phyloP scores from a whole-genome alignment of 1,140 invertebrate genomes.

The Drosophila mojavensis region DNA sequence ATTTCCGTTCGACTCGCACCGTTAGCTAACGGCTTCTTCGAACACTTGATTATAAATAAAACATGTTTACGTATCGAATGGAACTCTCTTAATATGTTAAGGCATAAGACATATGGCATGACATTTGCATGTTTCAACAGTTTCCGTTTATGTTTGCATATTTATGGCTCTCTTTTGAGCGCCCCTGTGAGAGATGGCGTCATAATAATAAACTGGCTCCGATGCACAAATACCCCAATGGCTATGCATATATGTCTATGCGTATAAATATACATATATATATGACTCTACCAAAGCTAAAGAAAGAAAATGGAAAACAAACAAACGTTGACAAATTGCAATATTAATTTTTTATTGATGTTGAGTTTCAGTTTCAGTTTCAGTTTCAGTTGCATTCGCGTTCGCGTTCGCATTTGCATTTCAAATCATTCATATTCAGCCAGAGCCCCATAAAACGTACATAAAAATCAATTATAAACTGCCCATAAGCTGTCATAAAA shows the following conservation, averaged over 20 bases:
- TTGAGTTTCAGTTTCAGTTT: conserved; percentile 13
- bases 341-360: conserved; percentile 28
- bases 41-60: too few species aligned
- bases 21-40: too few species aligned
- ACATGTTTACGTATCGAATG: too few species aligned
- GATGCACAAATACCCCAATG: conserved; percentile 2
- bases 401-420: conserved; percentile 25
- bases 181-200: conserved; percentile 25
- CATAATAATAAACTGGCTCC: conserved; percentile 19
- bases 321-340: conserved; percentile 59
- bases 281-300: background rate
- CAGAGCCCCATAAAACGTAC: conserved; percentile 13
- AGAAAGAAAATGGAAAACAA: background rate
- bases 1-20: too few species aligned
- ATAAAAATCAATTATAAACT: conserved; percentile 40
- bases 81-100: background rate
- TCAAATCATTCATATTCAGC: conserved; percentile 1
- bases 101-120: conserved; percentile 21
- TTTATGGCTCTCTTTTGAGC: conserved; percentile 37
- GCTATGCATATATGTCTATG: background rate
- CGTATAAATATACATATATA: conserved; percentile 1
- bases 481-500: conserved; percentile 26
- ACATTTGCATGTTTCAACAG: conserved; percentile 41
- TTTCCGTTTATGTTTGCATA: conserved; percentile 46
- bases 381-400: conserved; percentile 14